These are phyloP conservation scores for Etheostoma cragini DNA, from an alignment of 2,113 vertebrate genomes.

Conservation along the genomic window DNA sequence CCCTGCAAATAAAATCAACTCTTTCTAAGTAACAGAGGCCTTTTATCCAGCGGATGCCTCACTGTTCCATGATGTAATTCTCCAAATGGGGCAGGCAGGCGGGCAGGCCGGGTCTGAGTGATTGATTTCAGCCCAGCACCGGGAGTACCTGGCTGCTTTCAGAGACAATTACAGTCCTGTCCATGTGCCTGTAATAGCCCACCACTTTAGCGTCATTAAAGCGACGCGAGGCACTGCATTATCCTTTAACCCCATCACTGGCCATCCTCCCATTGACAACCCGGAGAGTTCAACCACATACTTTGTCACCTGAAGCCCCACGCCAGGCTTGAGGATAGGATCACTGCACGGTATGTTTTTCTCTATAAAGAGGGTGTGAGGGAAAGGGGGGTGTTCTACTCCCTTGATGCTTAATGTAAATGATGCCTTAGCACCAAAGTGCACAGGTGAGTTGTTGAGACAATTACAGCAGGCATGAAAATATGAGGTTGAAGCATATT, in stretches of 20 bases:
- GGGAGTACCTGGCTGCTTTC: constrained; percentile 90
- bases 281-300: constrained; percentile 80
- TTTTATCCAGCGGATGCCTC: constrained; percentile 81
- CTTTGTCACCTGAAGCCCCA: constrained; percentile 79
- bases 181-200: constrained; percentile 84
- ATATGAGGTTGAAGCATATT: constrained; percentile 27
- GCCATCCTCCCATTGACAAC: constrained; percentile 81
- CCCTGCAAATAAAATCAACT: constrained; percentile 82
- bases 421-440: constrained; percentile 66
- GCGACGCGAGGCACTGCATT: constrained; percentile 84
- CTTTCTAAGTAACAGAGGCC: constrained; percentile 78
- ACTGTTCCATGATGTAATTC: constrained; percentile 85
- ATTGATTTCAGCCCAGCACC: constrained; percentile 89
- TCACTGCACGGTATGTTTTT: constrained; percentile 41
- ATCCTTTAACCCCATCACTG: constrained; percentile 85
- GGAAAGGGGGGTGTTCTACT: constrained; percentile 14
- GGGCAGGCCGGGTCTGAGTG: constrained; percentile 85
- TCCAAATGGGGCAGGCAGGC: constrained; percentile 85
- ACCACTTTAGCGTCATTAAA: constrained; percentile 88
- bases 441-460: constrained; percentile 69
- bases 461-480: constrained; percentile 33
- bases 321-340: constrained; percentile 55
- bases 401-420: constrained; percentile 70
- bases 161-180: constrained; percentile 89
- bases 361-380: background rate